These are phyloP conservation scores for Drosophila persimilis DNA, from an alignment of 1,140 invertebrate species.

Conservation along the genomic window DNA sequence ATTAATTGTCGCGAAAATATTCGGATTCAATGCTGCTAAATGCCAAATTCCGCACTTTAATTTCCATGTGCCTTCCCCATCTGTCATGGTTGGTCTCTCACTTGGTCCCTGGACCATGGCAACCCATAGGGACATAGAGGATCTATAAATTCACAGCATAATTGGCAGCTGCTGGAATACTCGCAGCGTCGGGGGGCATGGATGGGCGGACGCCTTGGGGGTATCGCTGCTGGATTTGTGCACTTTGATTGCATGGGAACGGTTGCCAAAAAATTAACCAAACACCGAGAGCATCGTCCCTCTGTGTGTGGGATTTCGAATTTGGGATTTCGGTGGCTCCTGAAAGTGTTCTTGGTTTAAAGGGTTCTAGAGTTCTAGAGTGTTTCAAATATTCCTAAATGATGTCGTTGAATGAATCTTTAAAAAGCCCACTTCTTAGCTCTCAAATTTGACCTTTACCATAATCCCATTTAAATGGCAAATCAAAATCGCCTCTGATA, in stretches of 20 bases:
- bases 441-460: not conserved
- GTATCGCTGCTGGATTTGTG: conserved; percentile 2
- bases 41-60: conserved; percentile 42
- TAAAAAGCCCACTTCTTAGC: too few species aligned
- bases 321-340: too few species aligned
- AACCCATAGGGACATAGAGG: conserved; percentile 37
- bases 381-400: too few species aligned
- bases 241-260: conserved; percentile 11
- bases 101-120: conserved; percentile 11
- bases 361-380: too few species aligned
- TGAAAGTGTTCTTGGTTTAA: too few species aligned
- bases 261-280: conserved; percentile 15
- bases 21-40: conserved; percentile 12
- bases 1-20: conserved; percentile 49
- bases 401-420: too few species aligned
- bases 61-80: too few species aligned
- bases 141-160: conserved; percentile 53
- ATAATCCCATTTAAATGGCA: not conserved
- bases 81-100: too few species aligned
- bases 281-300: not conserved
- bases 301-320: too few species aligned
- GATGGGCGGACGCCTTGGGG: not conserved
- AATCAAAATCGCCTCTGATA: too few species aligned
- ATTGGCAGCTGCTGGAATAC: conserved; percentile 33
- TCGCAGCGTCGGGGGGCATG: not conserved